Conservation (phyloP, 2,888 invertebrate species). For the Acronicta alni region DNA sequence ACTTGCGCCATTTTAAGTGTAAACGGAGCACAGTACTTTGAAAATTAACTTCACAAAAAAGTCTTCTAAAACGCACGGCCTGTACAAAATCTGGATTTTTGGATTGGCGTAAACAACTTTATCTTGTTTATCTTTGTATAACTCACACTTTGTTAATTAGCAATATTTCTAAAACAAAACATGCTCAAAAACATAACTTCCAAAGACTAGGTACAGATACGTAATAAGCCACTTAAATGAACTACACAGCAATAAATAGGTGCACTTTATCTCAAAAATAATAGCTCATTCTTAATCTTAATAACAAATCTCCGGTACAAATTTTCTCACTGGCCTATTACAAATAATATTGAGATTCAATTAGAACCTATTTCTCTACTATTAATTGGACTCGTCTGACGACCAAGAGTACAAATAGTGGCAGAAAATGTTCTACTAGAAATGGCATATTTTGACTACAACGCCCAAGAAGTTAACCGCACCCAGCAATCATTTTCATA, state of each 20-base stretch:
- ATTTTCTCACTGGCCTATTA: constrained; percentile 77
- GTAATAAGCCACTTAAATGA: constrained; percentile 43
- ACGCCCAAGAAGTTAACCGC: neutral
- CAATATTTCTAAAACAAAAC: neutral
- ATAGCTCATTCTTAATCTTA: constrained; percentile 80
- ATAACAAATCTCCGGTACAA: constrained; percentile 81
- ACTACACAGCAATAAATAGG: constrained; percentile 46
- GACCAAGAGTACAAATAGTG: constrained; percentile 17
- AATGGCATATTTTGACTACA: neutral
- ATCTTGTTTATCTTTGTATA: neutral
- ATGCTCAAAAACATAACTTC: constrained; percentile 1
- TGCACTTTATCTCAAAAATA: constrained; percentile 65
- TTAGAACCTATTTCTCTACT: constrained; percentile 71
- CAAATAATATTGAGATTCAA: constrained; percentile 80
- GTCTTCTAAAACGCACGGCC: too few relatives aligned
- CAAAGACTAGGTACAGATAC: constrained; percentile 11
- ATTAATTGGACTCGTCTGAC: constrained; percentile 64
- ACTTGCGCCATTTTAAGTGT: constrained; percentile 14
- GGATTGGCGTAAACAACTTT: neutral
- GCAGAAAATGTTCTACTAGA: constrained; percentile 25
- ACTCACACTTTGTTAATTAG: neutral
- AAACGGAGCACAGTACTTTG: constrained; percentile 60
- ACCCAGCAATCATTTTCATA: neutral
- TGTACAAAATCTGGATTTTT: neutral
- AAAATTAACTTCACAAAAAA: constrained; percentile 20